These are phyloP conservation scores for Chelonia mydas DNA, from an alignment of 2,797 vertebrate genomes.

Conservation along the genomic window DNA sequence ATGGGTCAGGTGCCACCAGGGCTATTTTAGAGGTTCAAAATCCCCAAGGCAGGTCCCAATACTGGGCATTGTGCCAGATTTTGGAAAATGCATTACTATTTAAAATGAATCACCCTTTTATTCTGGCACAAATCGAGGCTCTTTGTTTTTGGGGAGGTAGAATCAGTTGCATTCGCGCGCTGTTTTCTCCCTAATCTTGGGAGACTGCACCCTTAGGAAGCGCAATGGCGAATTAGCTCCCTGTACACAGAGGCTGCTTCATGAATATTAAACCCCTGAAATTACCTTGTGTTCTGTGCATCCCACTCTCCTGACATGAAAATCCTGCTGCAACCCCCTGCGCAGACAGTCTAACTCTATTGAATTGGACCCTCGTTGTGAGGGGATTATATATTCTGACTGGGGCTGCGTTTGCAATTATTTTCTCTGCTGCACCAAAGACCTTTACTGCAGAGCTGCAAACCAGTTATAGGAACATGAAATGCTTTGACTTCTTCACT, in stretches of 20 bases:
- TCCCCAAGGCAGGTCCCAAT: not conserved
- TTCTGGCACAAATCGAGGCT: not conserved
- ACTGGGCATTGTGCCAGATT: not conserved
- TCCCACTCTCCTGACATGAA: conserved; percentile 62
- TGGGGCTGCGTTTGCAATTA: conserved; percentile 69
- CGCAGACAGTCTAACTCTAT: not conserved
- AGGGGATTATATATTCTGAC: conserved; percentile 71
- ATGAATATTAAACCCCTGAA: conserved; percentile 43
- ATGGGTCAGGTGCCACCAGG: not conserved
- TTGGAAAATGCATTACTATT: not conserved
- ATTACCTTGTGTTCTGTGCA: conserved; percentile 61
- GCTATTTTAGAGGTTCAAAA: not conserved
- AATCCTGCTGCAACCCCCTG: conserved; percentile 39
- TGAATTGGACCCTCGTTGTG: conserved; percentile 46
- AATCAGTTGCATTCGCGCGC: rapidly evolving
- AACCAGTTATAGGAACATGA: conserved; percentile 75
- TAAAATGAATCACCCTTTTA: not conserved
- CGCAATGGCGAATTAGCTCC: not conserved
- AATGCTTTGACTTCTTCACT: conserved; percentile 77
- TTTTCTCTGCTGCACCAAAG: conserved; percentile 68
- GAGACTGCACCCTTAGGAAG: not conserved
- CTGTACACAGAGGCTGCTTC: not conserved
- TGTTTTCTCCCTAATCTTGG: not conserved
- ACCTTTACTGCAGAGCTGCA: conserved; percentile 69
- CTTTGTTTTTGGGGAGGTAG: not conserved